Evolutionary conservation across 2,797 vertebrate genomes (phyloP), one percentile per base, ranked within the genome.

Genomic region (Cossypha polioptera): DNA sequence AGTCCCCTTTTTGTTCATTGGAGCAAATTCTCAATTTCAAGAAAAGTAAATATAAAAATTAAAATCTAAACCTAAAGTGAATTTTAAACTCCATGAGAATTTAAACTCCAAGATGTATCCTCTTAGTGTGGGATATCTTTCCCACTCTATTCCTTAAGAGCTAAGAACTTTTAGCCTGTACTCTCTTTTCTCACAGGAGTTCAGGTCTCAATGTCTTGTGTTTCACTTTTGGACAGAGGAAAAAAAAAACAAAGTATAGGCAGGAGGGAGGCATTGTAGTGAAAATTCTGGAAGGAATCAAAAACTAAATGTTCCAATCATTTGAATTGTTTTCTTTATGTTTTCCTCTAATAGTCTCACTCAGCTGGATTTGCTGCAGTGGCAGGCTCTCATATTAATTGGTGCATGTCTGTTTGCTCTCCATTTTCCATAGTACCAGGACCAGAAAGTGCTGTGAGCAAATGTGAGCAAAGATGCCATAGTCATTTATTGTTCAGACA

Each of bases 401-500:
- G 16, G 35, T 40, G 21, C 5, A 11, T 25, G 6, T 31, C 18
- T 86, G 4, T 43, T 63, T 83, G 16, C 12, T 76, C 38, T 76
- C 45, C 7, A 20, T 59, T 73, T 78, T 82, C 29, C 35, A 16
- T 8, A 80, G 33, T 45, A 18, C 66, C 63, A 85, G 63, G 55
- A 58, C n/a, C 42, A 69, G 47, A 76, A 47, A 73, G 31, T 43
- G 3, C 28, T 69, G 66, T 55, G 47, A 1, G 1, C 38, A 77
- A 8, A 57, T 0, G 0, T 57, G 58, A 80, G n/a, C 4, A 4
- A 65, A 61, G 51, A 28, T 81, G 31, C 33, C 28, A 9, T 1
- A 62, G 28, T 17, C 58, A 75, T 47, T 29, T 38, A 28, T 48
- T 88, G 51, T 24, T 78, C 36, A 47, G 47, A 61, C n/a, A 43